Evolutionary conservation across 1,140 invertebrate species (phyloP).

Genomic region (Ladona fulva): DNA sequence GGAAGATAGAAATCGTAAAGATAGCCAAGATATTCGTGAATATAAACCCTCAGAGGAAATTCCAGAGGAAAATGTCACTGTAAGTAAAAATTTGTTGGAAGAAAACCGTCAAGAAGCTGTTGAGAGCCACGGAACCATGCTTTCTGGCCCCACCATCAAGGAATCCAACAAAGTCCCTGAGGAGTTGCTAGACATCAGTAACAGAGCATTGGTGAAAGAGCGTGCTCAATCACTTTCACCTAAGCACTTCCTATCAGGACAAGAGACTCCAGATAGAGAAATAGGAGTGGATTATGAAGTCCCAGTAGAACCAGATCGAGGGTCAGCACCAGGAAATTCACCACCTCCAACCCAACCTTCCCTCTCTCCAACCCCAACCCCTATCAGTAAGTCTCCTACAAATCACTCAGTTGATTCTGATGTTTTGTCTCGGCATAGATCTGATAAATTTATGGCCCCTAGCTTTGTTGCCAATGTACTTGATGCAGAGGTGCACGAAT

Average conservation of each 20-base stretch:
- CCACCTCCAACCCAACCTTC: neutral
- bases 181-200: neutral
- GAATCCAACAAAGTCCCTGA: neutral
- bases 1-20: conserved; percentile 59
- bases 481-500: conserved; percentile 65
- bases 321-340: neutral
- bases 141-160: neutral
- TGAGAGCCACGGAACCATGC: neutral
- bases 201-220: neutral
- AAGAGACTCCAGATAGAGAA: neutral
- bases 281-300: neutral
- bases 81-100: neutral
- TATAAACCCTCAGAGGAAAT: neutral
- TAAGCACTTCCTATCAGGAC: neutral
- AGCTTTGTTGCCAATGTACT: conserved; percentile 53
- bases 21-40: conserved; percentile 45
- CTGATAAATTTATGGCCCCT: conserved; percentile 52
- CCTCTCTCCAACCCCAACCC: neutral
- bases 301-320: neutral
- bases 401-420: conserved; percentile 35
- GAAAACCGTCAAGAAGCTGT: neutral
- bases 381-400: conserved; percentile 43
- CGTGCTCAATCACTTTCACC: neutral
- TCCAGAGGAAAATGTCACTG: neutral
- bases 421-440: conserved; percentile 21